Conservation (phyloP, 1,140 invertebrate genomes). For the Maconellicoccus hirsutus region DNA sequence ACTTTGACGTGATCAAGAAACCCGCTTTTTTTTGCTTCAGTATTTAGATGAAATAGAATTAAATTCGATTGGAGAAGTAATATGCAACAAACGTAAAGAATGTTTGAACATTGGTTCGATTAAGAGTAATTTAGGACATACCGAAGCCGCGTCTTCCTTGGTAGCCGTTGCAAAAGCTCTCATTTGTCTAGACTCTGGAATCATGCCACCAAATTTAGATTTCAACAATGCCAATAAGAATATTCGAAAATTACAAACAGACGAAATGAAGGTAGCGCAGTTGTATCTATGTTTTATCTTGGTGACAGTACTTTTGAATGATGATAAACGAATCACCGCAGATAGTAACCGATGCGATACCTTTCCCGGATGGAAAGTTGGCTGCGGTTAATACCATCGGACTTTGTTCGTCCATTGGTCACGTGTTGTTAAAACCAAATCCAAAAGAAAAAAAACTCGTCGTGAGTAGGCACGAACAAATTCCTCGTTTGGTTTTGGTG, state of each 20-base stretch:
- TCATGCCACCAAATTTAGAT: conserved; percentile 54
- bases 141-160: conserved; percentile 53
- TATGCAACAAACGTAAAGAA: conserved; percentile 32
- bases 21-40: neutral
- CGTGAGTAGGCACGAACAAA: conserved; percentile 14
- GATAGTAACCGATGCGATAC: conserved; percentile 27
- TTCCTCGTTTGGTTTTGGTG: conserved; percentile 29
- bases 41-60: conserved; percentile 28
- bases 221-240: conserved; percentile 24
- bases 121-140: conserved; percentile 64
- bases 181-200: conserved; percentile 45
- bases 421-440: conserved; percentile 39
- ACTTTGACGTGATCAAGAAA: neutral
- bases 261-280: conserved; percentile 25
- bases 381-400: conserved; percentile 49
- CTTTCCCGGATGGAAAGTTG: conserved; percentile 33
- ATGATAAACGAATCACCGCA: neutral
- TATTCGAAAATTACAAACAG: conserved; percentile 23
- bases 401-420: conserved; percentile 49
- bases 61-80: conserved; percentile 28
- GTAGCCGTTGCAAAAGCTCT: conserved; percentile 43
- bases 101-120: conserved; percentile 58
- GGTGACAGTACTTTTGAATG: too few species aligned
- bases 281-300: too few species aligned
- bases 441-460: conserved; percentile 27